These are phyloP conservation scores for Carpatolechia fugitivella DNA, from an alignment of 2,888 invertebrate genomes.

Conservation along the genomic window DNA sequence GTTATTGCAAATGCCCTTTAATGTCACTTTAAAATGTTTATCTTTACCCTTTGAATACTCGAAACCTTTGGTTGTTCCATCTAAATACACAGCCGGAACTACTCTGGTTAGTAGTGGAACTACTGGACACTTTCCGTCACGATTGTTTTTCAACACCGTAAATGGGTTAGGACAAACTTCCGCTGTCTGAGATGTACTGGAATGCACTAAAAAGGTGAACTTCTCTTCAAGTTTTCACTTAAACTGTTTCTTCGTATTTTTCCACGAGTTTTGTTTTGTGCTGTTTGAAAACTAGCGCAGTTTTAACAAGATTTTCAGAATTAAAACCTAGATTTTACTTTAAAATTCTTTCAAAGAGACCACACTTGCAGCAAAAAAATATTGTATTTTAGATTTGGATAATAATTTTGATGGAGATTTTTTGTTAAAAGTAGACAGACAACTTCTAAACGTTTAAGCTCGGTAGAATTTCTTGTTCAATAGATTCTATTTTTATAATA, in stretches of 20 bases:
- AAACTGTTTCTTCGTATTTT: conserved; percentile 4
- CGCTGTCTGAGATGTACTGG: conserved; percentile 10
- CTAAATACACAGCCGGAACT: conserved; percentile 33
- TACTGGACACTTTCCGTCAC: conserved; percentile 45
- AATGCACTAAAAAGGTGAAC: conserved; percentile 10
- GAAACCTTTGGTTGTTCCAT: conserved; percentile 25
- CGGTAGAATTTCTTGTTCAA: too few species aligned
- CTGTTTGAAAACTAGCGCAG: not conserved
- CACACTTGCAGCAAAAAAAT: conserved; percentile 27
- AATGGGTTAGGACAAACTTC: conserved; percentile 54
- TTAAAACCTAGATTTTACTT: conserved; percentile 25
- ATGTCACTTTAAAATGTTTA: too few species aligned
- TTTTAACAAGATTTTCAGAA: conserved; percentile 6
- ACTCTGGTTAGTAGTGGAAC: conserved; percentile 32
- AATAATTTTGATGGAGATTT: too few species aligned
- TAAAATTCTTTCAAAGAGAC: conserved; percentile 30
- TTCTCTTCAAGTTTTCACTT: conserved; percentile 6
- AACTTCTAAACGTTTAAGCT: too few species aligned
- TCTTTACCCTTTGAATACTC: too few species aligned
- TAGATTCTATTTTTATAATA: too few species aligned
- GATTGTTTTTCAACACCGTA: conserved; percentile 60
- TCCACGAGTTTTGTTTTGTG: not conserved
- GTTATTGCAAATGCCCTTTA: too few species aligned
- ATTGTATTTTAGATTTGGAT: too few species aligned
- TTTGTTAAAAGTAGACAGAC: too few species aligned